Evolutionary conservation across 2,888 invertebrate genomes (phyloP).

Genomic region (Auanema sp.): DNA sequence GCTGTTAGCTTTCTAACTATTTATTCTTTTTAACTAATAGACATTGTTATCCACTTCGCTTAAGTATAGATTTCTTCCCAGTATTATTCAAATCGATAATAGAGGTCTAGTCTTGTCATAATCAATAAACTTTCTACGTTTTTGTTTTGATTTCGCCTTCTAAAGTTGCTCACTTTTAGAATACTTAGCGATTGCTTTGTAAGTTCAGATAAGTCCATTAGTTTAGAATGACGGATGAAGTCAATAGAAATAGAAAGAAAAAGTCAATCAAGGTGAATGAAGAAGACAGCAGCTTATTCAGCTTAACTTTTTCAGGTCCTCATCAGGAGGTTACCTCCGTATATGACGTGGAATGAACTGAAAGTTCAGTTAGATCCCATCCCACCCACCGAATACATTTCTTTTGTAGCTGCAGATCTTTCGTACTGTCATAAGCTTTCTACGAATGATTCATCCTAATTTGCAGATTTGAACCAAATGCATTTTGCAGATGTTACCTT

Average conservation of each 20-base stretch:
- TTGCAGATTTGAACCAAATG: constrained; percentile 17
- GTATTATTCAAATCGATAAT: too few relatives aligned
- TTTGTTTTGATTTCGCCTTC: too few relatives aligned
- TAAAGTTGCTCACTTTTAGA: too few relatives aligned
- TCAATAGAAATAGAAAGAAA: constrained; percentile 7
- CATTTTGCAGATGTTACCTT: constrained; percentile 19
- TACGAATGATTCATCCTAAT: background rate
- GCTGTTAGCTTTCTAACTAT: too few relatives aligned
- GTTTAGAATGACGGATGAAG: background rate
- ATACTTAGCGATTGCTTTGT: too few relatives aligned
- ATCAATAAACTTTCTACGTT: too few relatives aligned
- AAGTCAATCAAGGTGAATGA: constrained; percentile 10
- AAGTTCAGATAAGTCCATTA: too few relatives aligned
- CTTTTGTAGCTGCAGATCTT: constrained; percentile 20
- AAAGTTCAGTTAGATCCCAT: constrained; percentile 16
- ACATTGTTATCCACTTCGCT: too few relatives aligned
- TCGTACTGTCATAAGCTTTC: background rate
- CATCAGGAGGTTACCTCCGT: constrained; percentile 18
- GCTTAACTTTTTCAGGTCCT: constrained; percentile 8
- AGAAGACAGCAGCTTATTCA: background rate
- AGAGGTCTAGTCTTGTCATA: too few relatives aligned
- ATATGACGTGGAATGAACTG: constrained; percentile 18
- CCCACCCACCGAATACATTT: constrained; percentile 11
- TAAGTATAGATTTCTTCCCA: too few relatives aligned
- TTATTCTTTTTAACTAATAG: too few relatives aligned